phyloP scores from a whole-genome alignment of 1,140 invertebrate genomes.

The Tetramorium alpestre region DNA sequence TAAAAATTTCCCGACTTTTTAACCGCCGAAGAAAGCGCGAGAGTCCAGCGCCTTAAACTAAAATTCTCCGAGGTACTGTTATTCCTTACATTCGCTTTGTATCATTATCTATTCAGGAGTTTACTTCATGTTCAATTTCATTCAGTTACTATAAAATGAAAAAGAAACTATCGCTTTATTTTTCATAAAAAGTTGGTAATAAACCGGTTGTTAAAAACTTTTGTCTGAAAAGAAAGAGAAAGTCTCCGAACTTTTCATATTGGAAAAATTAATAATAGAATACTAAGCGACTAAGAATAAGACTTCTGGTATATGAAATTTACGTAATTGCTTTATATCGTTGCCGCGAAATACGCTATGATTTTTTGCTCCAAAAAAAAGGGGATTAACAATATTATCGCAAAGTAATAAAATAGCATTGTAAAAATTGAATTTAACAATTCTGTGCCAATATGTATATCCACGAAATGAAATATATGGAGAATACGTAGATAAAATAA shows the following conservation, averaged over 20 bases:
- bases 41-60: not conserved
- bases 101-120: not conserved
- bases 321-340: not conserved
- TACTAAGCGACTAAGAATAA: not conserved
- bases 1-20: not conserved
- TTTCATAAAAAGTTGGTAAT: constrained; percentile 5
- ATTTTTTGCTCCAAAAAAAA: not conserved
- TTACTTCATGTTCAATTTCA: not conserved
- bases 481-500: constrained; percentile 2
- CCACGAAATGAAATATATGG: not conserved
- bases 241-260: not conserved
- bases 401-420: not conserved
- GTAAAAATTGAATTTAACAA: constrained; percentile 28
- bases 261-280: constrained; percentile 8
- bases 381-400: constrained; percentile 1
- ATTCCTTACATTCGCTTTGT: not conserved
- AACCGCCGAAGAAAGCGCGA: not conserved
- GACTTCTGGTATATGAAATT: not conserved
- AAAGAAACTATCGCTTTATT: not conserved
- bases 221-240: not conserved
- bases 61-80: not conserved
- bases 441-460: not conserved
- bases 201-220: not conserved
- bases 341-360: not conserved
- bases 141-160: not conserved